phyloP scores from a whole-genome alignment of 2,113 vertebrate genomes.

The Epinephelus fuscoguttatus region DNA sequence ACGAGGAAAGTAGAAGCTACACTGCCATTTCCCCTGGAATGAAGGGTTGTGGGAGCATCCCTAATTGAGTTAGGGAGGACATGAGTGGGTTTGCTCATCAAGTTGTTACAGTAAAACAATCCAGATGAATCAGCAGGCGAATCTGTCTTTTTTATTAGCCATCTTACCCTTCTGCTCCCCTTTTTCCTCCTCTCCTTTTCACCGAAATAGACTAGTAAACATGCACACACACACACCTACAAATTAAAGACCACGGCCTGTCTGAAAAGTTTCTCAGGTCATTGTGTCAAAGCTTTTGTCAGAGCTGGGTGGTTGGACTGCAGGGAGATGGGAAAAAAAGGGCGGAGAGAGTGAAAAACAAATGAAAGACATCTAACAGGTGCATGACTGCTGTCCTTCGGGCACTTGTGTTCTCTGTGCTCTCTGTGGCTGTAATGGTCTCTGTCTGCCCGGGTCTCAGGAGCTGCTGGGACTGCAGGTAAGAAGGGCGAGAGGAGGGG shows the following conservation, averaged over 20 bases:
- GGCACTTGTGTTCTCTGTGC: constrained; percentile 62
- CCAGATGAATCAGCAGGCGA: constrained; percentile 65
- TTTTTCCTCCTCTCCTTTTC: constrained; percentile 35
- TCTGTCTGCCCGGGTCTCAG: constrained; percentile 50
- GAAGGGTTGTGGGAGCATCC: constrained; percentile 72
- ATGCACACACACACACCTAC: constrained; percentile 18
- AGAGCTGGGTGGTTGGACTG: constrained; percentile 37
- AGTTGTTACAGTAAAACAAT: constrained; percentile 77
- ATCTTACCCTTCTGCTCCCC: constrained; percentile 46
- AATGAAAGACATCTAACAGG: constrained; percentile 64
- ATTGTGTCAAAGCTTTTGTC: constrained; percentile 61
- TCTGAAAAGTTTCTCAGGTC: constrained; percentile 63
- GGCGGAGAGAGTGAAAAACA: constrained; percentile 50
- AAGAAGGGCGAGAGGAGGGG: constrained; percentile 34
- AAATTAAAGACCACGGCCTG: constrained; percentile 42
- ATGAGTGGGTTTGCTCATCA: constrained; percentile 83
- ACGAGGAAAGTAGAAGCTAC: constrained; percentile 52
- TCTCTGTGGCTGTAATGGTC: constrained; percentile 66
- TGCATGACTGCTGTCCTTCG: constrained; percentile 69
- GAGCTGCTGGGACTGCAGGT: constrained; percentile 50
- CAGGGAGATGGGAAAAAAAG: constrained; percentile 34
- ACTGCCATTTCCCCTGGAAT: constrained; percentile 52
- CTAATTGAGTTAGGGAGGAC: constrained; percentile 80
- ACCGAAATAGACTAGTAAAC: constrained; percentile 27
- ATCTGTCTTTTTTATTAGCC: constrained; percentile 77